These are phyloP conservation scores for Oxycera nigricornis DNA, from an alignment of 2,888 invertebrate species.

Conservation along the genomic window DNA sequence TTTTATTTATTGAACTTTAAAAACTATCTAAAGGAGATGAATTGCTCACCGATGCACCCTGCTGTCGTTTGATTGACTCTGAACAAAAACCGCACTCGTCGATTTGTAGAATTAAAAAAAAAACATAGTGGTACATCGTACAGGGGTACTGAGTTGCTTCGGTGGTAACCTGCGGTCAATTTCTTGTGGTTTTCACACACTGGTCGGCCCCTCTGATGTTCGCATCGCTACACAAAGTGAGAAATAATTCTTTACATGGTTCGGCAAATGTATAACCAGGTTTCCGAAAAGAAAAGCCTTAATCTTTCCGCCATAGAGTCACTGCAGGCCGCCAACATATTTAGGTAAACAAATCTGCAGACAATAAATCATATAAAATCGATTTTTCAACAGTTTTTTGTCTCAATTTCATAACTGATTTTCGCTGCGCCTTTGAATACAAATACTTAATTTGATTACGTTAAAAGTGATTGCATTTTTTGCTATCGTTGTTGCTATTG, in stretches of 20 bases:
- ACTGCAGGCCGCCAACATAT: background rate
- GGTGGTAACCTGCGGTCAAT: conserved; percentile 34
- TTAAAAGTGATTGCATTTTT: conserved; percentile 10
- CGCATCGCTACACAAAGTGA: conserved; percentile 11
- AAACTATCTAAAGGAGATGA: conserved; percentile 40
- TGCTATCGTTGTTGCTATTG: background rate
- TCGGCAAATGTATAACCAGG: conserved; percentile 21
- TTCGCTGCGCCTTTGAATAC: conserved; percentile 16
- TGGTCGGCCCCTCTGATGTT: conserved; percentile 42
- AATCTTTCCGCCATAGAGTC: conserved; percentile 9
- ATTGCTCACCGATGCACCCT: conserved; percentile 42
- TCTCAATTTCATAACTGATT: conserved; percentile 5
- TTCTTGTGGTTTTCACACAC: conserved; percentile 44
- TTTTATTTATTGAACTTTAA: conserved; percentile 43
- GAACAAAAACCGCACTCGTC: conserved; percentile 43
- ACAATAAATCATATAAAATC: conserved; percentile 32
- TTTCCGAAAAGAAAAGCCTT: background rate
- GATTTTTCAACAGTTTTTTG: conserved; percentile 29
- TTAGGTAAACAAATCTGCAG: conserved; percentile 36
- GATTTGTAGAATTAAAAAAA: conserved; percentile 6
- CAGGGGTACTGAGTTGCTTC: background rate
- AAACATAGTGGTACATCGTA: background rate
- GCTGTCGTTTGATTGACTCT: conserved; percentile 42
- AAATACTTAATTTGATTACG: conserved; percentile 31
- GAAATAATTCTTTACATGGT: conserved; percentile 16